phyloP scores from a whole-genome alignment of 2,113 vertebrate species.

The Rhea pennata region DNA sequence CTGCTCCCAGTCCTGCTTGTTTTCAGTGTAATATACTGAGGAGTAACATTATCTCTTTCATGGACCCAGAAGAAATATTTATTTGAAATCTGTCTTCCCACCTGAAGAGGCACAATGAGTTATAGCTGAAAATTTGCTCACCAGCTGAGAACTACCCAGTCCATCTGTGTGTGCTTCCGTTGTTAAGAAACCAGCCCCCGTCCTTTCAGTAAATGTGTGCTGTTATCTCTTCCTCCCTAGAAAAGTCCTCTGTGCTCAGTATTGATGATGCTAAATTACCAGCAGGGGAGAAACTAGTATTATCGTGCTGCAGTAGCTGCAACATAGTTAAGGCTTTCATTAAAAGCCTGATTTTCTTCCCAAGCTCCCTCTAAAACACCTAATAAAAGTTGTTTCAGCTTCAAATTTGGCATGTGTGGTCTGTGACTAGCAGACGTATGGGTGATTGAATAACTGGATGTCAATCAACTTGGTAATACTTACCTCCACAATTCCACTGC shows the following conservation, averaged over 20 bases:
- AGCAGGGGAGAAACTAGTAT: slow-evolving; percentile 10
- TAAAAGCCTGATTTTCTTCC: slow-evolving; percentile 38
- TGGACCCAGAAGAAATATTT: neutral
- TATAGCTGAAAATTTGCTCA: neutral
- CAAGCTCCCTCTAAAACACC: neutral
- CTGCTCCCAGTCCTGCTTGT: neutral
- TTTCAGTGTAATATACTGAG: neutral
- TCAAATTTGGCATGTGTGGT: neutral
- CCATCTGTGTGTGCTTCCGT: neutral
- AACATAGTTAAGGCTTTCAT: slow-evolving; percentile 21
- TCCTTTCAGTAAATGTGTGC: neutral
- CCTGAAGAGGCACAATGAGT: neutral
- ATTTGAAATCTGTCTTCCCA: slow-evolving; percentile 3
- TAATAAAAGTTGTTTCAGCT: slow-evolving; percentile 18
- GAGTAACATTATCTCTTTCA: neutral
- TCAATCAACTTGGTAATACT: slow-evolving; percentile 18
- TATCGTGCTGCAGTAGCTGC: slow-evolving; percentile 2
- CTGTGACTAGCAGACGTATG: neutral
- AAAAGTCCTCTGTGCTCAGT: neutral
- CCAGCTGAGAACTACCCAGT: slow-evolving; percentile 30
- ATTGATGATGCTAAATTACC: neutral
- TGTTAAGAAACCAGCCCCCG: neutral
- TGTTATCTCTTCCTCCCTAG: neutral
- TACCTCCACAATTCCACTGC: neutral
- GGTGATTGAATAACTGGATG: slow-evolving; percentile 39